Evolutionary conservation across 2,888 invertebrate genomes (phyloP).

Genomic region (Asteroscopus sphinx): DNA sequence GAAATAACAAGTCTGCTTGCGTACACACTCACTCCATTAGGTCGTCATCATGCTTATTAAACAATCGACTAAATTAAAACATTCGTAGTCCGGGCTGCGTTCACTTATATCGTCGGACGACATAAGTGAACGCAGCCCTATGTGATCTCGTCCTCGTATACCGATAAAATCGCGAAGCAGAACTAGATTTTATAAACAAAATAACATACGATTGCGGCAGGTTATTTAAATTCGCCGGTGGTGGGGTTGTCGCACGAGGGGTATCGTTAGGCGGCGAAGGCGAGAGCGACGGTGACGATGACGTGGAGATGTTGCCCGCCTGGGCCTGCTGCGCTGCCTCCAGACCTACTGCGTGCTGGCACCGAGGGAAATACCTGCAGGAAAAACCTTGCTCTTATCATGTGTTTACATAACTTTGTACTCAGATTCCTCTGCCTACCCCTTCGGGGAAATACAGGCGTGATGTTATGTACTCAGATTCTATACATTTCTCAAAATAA

Average conservation of each 20-base stretch:
- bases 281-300: slow-evolving; percentile 56
- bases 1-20: too few relatives aligned
- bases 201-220: slow-evolving; percentile 72
- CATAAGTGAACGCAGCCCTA: too few relatives aligned
- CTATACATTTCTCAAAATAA: too few relatives aligned
- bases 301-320: slow-evolving; percentile 36
- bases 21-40: too few relatives aligned
- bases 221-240: slow-evolving; percentile 58
- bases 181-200: neutral
- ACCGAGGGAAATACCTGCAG: slow-evolving; percentile 79
- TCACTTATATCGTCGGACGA: too few relatives aligned
- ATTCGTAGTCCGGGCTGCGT: too few relatives aligned
- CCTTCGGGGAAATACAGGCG: too few relatives aligned
- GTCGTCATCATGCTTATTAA: too few relatives aligned
- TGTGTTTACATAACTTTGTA: neutral
- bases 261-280: slow-evolving; percentile 61
- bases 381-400: slow-evolving; percentile 8
- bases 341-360: slow-evolving; percentile 79
- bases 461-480: too few relatives aligned
- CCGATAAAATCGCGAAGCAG: neutral
- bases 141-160: too few relatives aligned
- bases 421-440: neutral
- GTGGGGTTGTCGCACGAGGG: slow-evolving; percentile 61
- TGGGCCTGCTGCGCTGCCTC: slow-evolving; percentile 63
- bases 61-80: too few relatives aligned